Evolutionary conservation across 1,140 invertebrate species (phyloP), one percentile per base, ranked within the genome.

Genomic region (Atopsyche davidsoni): DNA sequence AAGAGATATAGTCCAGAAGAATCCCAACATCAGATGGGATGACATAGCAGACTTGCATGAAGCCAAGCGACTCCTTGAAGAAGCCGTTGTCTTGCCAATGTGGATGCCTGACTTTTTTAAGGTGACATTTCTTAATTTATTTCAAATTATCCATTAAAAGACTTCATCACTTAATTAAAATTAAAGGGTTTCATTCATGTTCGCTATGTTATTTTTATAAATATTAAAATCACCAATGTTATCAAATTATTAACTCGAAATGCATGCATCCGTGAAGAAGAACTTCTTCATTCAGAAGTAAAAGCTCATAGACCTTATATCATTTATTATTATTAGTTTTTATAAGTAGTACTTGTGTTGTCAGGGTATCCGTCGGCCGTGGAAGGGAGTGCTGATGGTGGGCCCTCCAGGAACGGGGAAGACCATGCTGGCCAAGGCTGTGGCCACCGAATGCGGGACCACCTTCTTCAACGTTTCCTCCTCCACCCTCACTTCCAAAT

Each of bases 401-500:
- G 94, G 95, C 2, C 95, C 95, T 13, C 95, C 80, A 0, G 96
- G 97, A 34, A 99, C 96, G 2, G 97, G 97, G 10, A 99, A 99
- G 80, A 99, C 97, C 1, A 92, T 99, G 89, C 73, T 99, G 35
- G 96, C 97, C 13, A 99, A 99, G 76, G 97, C 96, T 6, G 95
- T 99, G 2, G 97, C 97, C 14, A 99, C 96, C 0, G 96, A 99
- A 77, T 99, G 96, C 74, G 89, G 91, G 16, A 98, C 96, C 38
- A 99, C 96, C 1, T 99, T 99, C 73, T 99, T 99, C 69, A 98
- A 97, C 74, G 94, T 99, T 3, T 96, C 94, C 13, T 95, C 94
- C 0, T 96, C 95, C 1, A 96, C 92, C 0, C 77, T 99, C 21
- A 96, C 94, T 2, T 97, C 93, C 19, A 99, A 99, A 73, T 99